Percentiles rank a stretch among this genome's conserved stretches.
Conservation (phyloP, 2,888 invertebrate species). For the Tenthredo distinguenda region DNA sequence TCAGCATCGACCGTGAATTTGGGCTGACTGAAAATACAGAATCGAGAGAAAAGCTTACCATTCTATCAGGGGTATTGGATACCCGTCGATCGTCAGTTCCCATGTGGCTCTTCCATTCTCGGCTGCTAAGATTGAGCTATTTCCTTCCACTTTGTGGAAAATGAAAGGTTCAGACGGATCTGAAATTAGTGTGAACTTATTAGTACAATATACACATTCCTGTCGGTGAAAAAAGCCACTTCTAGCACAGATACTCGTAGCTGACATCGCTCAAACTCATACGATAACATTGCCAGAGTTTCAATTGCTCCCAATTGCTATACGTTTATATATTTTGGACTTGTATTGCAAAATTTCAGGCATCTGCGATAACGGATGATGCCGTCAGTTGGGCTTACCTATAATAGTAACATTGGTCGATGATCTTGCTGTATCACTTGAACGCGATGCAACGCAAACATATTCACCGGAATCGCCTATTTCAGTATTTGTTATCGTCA, state of each 20-base stretch:
- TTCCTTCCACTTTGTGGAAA: not conserved
- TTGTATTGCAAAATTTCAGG: not conserved
- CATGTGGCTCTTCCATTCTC: not conserved
- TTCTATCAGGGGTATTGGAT: not conserved
- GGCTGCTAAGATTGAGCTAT: not conserved
- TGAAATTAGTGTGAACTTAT: not conserved
- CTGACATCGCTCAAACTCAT: not conserved
- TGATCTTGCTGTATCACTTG: not conserved
- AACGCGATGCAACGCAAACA: not conserved
- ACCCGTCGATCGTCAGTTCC: not conserved
- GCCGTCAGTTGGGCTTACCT: conserved; percentile 77
- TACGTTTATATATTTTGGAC: too few relatives aligned
- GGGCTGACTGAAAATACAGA: too few relatives aligned
- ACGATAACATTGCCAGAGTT: too few relatives aligned
- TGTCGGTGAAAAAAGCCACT: not conserved
- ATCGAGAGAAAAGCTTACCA: not conserved
- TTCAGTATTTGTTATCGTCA: not conserved
- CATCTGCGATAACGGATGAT: not conserved
- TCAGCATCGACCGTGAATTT: not conserved
- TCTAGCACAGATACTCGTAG: not conserved
- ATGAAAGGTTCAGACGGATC: not conserved
- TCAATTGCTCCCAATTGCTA: too few relatives aligned
- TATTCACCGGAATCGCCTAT: not conserved
- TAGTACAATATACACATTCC: not conserved
- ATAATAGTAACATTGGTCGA: conserved; percentile 56